Conservation (phyloP, 2,888 invertebrate species). For the Alloscopus bannaensis region DNA sequence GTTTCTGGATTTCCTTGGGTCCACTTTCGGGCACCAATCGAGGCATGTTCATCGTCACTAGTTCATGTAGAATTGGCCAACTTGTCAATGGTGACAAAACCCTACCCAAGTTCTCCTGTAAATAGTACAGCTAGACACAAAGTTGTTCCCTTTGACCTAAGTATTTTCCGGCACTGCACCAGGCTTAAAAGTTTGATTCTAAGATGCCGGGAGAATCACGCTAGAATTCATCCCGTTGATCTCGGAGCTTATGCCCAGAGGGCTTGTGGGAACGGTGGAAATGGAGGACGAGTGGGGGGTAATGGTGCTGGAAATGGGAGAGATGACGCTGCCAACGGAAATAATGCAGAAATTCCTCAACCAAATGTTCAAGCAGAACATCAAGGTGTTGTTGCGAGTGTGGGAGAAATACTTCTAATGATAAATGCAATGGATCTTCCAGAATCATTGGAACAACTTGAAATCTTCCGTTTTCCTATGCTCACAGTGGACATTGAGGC, state of each 20-base stretch:
- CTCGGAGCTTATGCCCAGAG: slow-evolving; percentile 37
- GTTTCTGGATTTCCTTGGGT: slow-evolving; percentile 66
- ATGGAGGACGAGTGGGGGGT: slow-evolving; percentile 12
- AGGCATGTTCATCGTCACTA: slow-evolving; percentile 42
- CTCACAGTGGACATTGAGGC: slow-evolving; percentile 58
- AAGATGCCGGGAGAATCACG: slow-evolving; percentile 65
- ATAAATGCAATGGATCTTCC: slow-evolving; percentile 65
- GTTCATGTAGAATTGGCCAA: slow-evolving; percentile 66
- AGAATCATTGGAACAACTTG: slow-evolving; percentile 58
- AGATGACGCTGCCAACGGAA: slow-evolving; percentile 45
- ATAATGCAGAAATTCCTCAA: slow-evolving; percentile 8
- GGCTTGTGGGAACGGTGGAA: slow-evolving; percentile 2
- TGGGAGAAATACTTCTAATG: slow-evolving; percentile 62
- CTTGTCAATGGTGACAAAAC: slow-evolving; percentile 64
- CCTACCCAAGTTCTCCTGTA: slow-evolving; percentile 40
- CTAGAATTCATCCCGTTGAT: slow-evolving; percentile 56
- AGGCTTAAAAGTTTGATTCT: slow-evolving; percentile 61
- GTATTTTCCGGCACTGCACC: slow-evolving; percentile 64
- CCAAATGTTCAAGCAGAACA: slow-evolving; percentile 12
- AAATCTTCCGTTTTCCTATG: slow-evolving; percentile 67
- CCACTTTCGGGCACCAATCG: slow-evolving; percentile 64
- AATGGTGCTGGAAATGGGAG: slow-evolving; percentile 7
- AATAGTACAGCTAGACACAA: slow-evolving; percentile 21
- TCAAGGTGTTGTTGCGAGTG: slow-evolving; percentile 45
- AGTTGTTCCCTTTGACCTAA: slow-evolving; percentile 66